phyloP scores from a whole-genome alignment of 2,113 vertebrate species.

The Rhinolophus ferrumequinum region DNA sequence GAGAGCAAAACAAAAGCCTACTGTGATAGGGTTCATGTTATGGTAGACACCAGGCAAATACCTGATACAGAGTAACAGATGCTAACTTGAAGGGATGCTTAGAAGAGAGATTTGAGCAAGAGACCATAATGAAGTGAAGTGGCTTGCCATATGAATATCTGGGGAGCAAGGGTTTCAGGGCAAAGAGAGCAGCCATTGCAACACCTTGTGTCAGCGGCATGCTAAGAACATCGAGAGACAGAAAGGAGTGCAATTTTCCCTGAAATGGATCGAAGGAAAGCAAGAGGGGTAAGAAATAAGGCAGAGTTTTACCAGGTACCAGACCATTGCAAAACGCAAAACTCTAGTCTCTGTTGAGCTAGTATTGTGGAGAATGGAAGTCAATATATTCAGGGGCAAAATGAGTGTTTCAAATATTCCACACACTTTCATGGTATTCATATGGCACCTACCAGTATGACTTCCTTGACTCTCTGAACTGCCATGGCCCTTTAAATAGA shows the following conservation, averaged over 20 bases:
- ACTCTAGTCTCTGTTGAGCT: neutral
- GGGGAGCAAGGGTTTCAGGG: neutral
- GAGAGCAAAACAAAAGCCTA: neutral
- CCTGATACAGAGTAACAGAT: neutral
- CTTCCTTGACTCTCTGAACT: neutral
- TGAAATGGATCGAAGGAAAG: neutral
- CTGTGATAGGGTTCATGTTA: neutral
- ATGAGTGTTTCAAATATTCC: neutral
- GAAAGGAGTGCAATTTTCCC: neutral
- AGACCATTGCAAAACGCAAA: neutral
- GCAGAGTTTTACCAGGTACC: neutral
- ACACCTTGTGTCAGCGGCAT: accelerated
- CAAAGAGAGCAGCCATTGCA: neutral
- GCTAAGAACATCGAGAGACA: neutral
- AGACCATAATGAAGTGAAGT: neutral
- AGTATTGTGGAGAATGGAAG: neutral
- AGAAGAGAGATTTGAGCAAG: neutral
- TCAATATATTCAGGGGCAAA: neutral
- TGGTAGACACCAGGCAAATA: neutral
- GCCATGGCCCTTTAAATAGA: neutral
- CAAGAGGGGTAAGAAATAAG: neutral
- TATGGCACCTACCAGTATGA: accelerated
- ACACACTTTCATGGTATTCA: accelerated
- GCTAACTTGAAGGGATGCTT: neutral
- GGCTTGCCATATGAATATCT: neutral